Evolutionary conservation across 2,888 invertebrate species (phyloP).

Genomic region (Agonum fuliginosum): DNA sequence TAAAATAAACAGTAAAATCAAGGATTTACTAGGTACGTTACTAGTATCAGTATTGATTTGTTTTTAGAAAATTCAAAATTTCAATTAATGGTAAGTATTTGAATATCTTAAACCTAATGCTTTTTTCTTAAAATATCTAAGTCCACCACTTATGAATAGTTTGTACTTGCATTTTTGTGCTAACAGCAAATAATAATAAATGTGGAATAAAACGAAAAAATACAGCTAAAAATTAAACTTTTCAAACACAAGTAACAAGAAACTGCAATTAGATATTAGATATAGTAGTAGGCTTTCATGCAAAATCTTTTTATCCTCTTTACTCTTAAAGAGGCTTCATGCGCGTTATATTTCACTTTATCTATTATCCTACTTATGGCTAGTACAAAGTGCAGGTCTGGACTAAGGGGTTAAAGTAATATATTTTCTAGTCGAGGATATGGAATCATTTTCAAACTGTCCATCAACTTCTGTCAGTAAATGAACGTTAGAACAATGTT

Average conservation of each 20-base stretch:
- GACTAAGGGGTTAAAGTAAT: constrained; percentile 5
- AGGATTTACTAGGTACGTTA: no score
- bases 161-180: no score
- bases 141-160: no score
- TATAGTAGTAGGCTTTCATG: constrained; percentile 13
- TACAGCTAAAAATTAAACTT: not conserved
- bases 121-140: no score
- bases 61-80: no score
- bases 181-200: no score
- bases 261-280: not conserved
- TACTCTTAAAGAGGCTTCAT: not conserved
- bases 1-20: no score
- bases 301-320: constrained; percentile 6
- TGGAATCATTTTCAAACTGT: constrained; percentile 38
- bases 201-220: no score
- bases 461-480: constrained; percentile 42
- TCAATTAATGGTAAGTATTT: no score
- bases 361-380: constrained; percentile 24
- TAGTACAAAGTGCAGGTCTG: no score
- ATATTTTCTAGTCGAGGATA: constrained; percentile 12
- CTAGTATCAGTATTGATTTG: no score
- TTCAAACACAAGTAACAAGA: not conserved
- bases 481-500: constrained; percentile 53
- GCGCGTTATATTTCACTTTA: constrained; percentile 19
- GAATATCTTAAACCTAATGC: no score